These are phyloP conservation scores for Notolabrus celidotus DNA, from an alignment of 2,797 vertebrate species.

Conservation along the genomic window DNA sequence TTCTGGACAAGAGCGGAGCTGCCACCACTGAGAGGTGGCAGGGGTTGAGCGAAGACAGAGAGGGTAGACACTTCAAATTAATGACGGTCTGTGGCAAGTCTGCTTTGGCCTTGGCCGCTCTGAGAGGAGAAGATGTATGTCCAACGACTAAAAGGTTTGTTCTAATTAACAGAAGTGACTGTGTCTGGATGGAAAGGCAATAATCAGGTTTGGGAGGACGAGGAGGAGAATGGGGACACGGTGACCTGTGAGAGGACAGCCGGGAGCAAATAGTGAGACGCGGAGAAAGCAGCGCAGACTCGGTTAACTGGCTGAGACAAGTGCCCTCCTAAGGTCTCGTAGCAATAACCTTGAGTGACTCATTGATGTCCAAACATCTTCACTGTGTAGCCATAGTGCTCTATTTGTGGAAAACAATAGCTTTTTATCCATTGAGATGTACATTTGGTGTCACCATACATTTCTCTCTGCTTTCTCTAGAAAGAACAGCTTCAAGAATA, in stretches of 20 bases:
- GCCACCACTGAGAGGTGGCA: slow-evolving; percentile 47
- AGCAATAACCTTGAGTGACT: slow-evolving; percentile 65
- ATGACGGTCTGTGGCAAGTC: slow-evolving; percentile 67
- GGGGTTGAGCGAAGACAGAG: slow-evolving; percentile 45
- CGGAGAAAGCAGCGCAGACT: slow-evolving; percentile 37
- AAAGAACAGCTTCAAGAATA: slow-evolving; percentile 6
- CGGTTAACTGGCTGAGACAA: slow-evolving; percentile 57
- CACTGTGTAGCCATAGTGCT: slow-evolving; percentile 1
- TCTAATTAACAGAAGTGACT: slow-evolving; percentile 81
- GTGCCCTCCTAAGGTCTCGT: slow-evolving; percentile 31
- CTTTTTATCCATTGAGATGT: not conserved
- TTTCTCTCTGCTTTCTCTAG: not conserved
- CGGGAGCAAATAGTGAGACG: slow-evolving; percentile 35
- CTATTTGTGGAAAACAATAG: not conserved
- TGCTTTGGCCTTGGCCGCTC: slow-evolving; percentile 46
- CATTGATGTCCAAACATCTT: slow-evolving; percentile 46
- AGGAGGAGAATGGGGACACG: slow-evolving; percentile 65
- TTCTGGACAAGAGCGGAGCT: slow-evolving; percentile 51
- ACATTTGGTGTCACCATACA: not conserved
- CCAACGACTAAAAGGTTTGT: slow-evolving; percentile 73
- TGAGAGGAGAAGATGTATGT: slow-evolving; percentile 58
- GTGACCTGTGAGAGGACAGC: slow-evolving; percentile 51
- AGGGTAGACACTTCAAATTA: slow-evolving; percentile 66
- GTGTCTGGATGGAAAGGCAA: slow-evolving; percentile 71
- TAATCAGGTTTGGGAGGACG: slow-evolving; percentile 81